phyloP scores from a whole-genome alignment of 2,797 vertebrate species.

The Malacoctenus gilli region DNA sequence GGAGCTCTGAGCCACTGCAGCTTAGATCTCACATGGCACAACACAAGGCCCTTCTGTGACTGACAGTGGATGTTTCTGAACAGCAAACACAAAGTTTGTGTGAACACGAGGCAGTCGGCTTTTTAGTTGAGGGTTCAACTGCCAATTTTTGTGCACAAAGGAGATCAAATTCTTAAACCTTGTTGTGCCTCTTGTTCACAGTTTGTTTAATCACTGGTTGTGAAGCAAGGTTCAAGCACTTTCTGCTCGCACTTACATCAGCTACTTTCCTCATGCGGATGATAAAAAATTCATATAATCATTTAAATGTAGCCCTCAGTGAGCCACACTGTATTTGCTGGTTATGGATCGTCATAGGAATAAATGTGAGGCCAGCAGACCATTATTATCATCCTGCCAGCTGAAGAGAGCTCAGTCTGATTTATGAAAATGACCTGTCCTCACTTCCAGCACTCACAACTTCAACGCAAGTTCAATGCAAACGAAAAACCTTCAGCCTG shows the following conservation, averaged over 20 bases:
- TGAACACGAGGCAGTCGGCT: too few relatives aligned
- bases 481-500: too few relatives aligned
- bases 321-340: constrained; percentile 1
- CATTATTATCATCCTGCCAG: constrained; percentile 24
- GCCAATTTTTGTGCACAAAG: too few relatives aligned
- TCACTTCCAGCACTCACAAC: constrained; percentile 1
- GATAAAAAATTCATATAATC: constrained; percentile 15
- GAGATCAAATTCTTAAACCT: too few relatives aligned
- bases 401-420: constrained; percentile 10
- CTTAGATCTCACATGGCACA: too few relatives aligned
- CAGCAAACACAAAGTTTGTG: too few relatives aligned
- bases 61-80: too few relatives aligned
- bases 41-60: too few relatives aligned
- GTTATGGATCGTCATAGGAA: not conserved
- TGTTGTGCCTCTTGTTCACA: not conserved
- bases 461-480: not conserved
- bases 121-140: too few relatives aligned
- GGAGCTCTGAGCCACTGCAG: too few relatives aligned
- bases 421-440: constrained; percentile 17
- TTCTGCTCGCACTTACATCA: constrained; percentile 2
- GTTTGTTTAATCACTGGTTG: not conserved
- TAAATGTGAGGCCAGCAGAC: constrained; percentile 8
- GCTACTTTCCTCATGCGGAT: constrained; percentile 10
- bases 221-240: not conserved
- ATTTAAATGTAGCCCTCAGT: constrained; percentile 22